Evolutionary conservation across 2,797 vertebrate genomes (phyloP), one percentile per base, ranked within the genome.

Genomic region (Morelia viridis): DNA sequence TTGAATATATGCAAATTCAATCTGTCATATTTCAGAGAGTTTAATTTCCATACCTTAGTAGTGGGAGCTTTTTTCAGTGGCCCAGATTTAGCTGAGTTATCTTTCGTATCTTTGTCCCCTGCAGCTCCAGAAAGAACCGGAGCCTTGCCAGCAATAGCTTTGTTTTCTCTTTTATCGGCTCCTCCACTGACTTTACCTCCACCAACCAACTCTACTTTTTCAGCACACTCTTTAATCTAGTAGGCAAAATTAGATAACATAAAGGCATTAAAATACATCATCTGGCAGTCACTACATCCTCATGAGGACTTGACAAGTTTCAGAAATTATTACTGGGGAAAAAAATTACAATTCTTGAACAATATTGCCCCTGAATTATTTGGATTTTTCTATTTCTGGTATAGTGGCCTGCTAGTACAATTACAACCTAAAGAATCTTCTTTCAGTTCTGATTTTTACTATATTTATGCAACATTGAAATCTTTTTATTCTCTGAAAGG

Each of bases 141-240:
- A 0, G 95, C 96, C 97, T 98, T 99, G 88, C 98, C 97, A 35
- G 97, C 4, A 89, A 94, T 0, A 93, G 96, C 90, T 92, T 98
- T 99, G 93, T 92, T 57, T 86, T 98, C 99, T 71, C 98, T 98
- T 89, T 97, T 98, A 7, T 97, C 98, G 87, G 96, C 89, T 92
- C 94, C 64, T 80, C 96, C 96, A 91, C 96, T 96, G 65, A 94
- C 13, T 93, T 98, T 99, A 94, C 98, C 99, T 90, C 98, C 98
- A 97, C 97, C 98, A 90, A 97, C 96, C 24, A 99, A 96, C 93
- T 99, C 99, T 15, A 99, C 98, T 95, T 99, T 99, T 92, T 99
- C 99, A 88, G 99, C 98, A 94, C 98, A 98, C 94, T 99, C 99
- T 97, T 99, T 99, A 94, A 99, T 99, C 99, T 99, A 95, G 26